These are phyloP conservation scores for Perca fluviatilis DNA, from an alignment of 2,113 vertebrate species.

Conservation along the genomic window DNA sequence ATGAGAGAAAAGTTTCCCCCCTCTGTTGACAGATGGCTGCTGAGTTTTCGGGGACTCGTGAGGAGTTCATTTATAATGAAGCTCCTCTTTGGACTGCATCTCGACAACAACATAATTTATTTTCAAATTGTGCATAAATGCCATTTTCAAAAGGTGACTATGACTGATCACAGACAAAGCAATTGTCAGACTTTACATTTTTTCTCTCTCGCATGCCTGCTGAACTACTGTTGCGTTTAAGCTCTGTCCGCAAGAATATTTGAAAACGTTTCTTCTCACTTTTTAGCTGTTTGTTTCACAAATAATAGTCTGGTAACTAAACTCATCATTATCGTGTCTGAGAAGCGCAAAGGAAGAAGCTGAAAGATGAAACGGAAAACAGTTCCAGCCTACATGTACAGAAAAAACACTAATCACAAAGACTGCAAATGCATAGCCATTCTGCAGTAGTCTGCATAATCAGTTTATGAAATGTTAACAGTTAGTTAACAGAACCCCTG, in stretches of 20 bases:
- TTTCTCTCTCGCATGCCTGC: constrained; percentile 14
- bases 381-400: background rate
- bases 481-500: background rate
- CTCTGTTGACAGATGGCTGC: constrained; percentile 78
- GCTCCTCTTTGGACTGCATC: constrained; percentile 63
- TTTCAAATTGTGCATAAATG: constrained; percentile 64
- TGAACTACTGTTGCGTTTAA: constrained; percentile 33
- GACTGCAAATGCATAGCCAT: background rate
- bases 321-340: constrained; percentile 7
- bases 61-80: constrained; percentile 75
- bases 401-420: background rate
- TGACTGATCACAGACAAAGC: constrained; percentile 57
- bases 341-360: background rate
- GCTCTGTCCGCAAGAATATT: constrained; percentile 15
- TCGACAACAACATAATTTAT: constrained; percentile 65
- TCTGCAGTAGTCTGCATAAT: background rate
- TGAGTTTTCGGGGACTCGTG: constrained; percentile 63
- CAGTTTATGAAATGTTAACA: background rate
- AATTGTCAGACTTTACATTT: constrained; percentile 46
- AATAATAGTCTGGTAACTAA: constrained; percentile 1
- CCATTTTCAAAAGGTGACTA: constrained; percentile 50
- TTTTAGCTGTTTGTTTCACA: constrained; percentile 7
- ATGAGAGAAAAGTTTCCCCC: constrained; percentile 65
- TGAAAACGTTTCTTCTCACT: constrained; percentile 16
- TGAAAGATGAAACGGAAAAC: background rate